Base-by-base conservation (phyloP, 2,113 vertebrate genomes). In the Perca flavescens region DNA sequence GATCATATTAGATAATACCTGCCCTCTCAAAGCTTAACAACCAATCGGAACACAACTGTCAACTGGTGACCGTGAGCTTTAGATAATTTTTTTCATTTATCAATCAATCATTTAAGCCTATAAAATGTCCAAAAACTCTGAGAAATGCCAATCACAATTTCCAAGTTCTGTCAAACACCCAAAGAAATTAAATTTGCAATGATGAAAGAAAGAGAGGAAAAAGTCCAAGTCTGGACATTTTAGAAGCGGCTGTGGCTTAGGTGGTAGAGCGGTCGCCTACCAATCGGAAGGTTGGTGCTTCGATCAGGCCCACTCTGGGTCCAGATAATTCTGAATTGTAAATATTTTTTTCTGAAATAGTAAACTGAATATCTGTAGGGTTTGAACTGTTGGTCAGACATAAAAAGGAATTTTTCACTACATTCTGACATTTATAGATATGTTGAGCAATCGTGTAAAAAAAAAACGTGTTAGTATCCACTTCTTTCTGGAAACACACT, bases 381-480 rank as follows among this genome's bases (percentile, higher is more conserved):
- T 63, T 63, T 46, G 36, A 16, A 19, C 46, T 11, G 14, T 6
- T 74, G 4, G 28, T 50, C 7, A 0, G 25, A 47, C 10, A 49
- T 25, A 49, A 56, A 57, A 36, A 43, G 43, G 15, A 15, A 31
- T 9, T 46, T 56, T 46, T 34, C 1, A 36, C 8, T 12, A 7
- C 22, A 58, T 50, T 61, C 49, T 52, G n/a, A 34, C 15, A 69
- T 53, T 21, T 13, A 61, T 21, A 52, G 9, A 58, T 73, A 47
- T 61, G 60, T 46, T 66, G 31, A 31, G 62, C 17, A n/a, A 17
- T 43, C 2, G n/a, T 36, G 61, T 80, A 22, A 57, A 68, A 87
- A 36, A n/a, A 11, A 14, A 5, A 21, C 2, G 4, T 58, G 63
- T 25, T 74, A 0, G 2, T 64, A 16, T 79, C 19, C 11, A 54